Evolutionary conservation across 2,888 invertebrate species (phyloP), one percentile per base, ranked within the genome.

Genomic region (Mamestra brassicae): DNA sequence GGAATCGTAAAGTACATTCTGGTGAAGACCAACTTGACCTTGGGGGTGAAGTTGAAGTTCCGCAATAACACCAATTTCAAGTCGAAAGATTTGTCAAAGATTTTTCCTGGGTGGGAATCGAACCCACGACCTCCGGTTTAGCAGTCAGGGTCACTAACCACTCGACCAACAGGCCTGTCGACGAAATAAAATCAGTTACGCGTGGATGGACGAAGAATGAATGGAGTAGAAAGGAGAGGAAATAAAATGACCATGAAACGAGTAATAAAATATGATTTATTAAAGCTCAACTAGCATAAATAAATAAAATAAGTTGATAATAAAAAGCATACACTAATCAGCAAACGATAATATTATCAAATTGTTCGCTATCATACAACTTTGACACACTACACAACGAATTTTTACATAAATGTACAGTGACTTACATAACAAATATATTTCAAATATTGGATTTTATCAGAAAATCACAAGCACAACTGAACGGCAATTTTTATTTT

Each of bases 221-320:
- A n/a, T n/a, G n/a, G n/a, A n/a, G n/a, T n/a, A n/a, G n/a, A n/a
- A n/a, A n/a, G n/a, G n/a, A n/a, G n/a, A n/a, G 7, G 45, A 0
- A 89, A 86, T 90, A 87, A 93, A 92, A 93, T 88, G 66, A 84
- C 11, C 76, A 86, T 89, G 67, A 88, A 93, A 93, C 93, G 90
- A 89, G 91, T 93, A 92, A 93, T 93, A 93, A 93, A 93, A 93
- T 93, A 93, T 92, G 83, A 88, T 94, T 93, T 94, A 94, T 92
- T 93, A 93, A 94, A 94, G 93, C 94, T 94, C 91, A 94, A 94
- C 93, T 94, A 94, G 94, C 94, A 94, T 94, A 92, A 93, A 93
- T 92, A 92, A 94, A 92, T 86, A 87, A 88, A 89, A 88, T 81
- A 80, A 83, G 84, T 90, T 73, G 78, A 86, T 78, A 85, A 76